Percentiles rank a stretch among this genome's conserved stretches.
These are phyloP conservation scores for Pocillopora damicornis DNA, from an alignment of 64 coral and sea anemone genomes.

Conservation along the genomic window DNA sequence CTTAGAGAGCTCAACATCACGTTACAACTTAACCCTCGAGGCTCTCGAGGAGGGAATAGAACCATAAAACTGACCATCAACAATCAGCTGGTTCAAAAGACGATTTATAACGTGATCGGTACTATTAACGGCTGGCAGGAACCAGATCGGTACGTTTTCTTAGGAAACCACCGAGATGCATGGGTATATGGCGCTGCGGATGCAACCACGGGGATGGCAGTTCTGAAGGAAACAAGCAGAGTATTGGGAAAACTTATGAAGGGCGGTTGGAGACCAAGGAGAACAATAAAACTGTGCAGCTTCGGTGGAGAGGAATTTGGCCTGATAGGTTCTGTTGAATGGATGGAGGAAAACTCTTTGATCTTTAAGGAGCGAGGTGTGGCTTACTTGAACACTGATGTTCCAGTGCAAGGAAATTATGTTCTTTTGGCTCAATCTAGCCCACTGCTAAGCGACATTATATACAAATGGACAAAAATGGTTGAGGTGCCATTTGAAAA, in stretches of 20 bases:
- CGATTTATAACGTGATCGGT: slow-evolving; percentile 42
- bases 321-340: slow-evolving; percentile 45
- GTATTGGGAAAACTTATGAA: slow-evolving; percentile 39
- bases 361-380: slow-evolving; percentile 44
- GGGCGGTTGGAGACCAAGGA: slow-evolving; percentile 44
- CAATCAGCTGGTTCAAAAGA: slow-evolving; percentile 23
- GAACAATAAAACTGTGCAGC: slow-evolving; percentile 63
- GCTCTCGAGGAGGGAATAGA: background rate
- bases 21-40: background rate
- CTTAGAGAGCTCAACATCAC: background rate
- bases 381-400: slow-evolving; percentile 59
- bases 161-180: slow-evolving; percentile 79
- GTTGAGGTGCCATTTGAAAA: slow-evolving; percentile 18
- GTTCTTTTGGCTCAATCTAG: slow-evolving; percentile 28
- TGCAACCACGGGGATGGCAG: slow-evolving; percentile 64
- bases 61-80: slow-evolving; percentile 38
- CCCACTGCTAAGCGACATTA: slow-evolving; percentile 32
- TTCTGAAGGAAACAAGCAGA: slow-evolving; percentile 60
- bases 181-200: slow-evolving; percentile 78
- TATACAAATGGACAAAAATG: slow-evolving; percentile 41
- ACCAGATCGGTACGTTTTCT: slow-evolving; percentile 58
- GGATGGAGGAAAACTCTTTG: slow-evolving; percentile 41
- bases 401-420: slow-evolving; percentile 44
- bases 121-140: slow-evolving; percentile 44
- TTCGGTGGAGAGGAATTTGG: slow-evolving; percentile 62